Conservation (phyloP, 2,888 invertebrate genomes). For the Trichogramma evanescens region DNA sequence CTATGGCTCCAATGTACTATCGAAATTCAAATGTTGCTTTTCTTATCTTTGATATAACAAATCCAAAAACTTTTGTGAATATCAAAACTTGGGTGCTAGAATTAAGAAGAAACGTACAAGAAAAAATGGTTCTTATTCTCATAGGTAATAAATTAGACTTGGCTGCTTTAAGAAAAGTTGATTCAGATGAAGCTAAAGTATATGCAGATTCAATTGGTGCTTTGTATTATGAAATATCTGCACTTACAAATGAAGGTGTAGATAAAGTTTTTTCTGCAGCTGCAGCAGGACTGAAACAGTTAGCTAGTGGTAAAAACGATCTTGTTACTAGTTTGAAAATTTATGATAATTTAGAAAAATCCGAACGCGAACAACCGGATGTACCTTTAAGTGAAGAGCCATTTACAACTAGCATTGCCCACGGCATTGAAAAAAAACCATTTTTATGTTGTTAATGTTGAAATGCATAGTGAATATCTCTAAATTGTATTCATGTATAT, state of each 20-base stretch:
- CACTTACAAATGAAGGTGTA: constrained; percentile 68
- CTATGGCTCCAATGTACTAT: constrained; percentile 94
- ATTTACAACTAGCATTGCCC: constrained; percentile 55
- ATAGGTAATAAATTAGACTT: constrained; percentile 85
- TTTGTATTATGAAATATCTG: constrained; percentile 77
- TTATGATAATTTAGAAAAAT: constrained; percentile 52
- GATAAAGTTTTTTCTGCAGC: constrained; percentile 66
- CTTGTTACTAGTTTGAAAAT: constrained; percentile 48
- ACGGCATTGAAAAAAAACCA: constrained; percentile 57
- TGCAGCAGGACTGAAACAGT: constrained; percentile 56
- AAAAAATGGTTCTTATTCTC: constrained; percentile 69
- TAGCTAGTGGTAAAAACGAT: constrained; percentile 42
- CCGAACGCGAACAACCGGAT: constrained; percentile 37
- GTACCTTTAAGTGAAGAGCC: constrained; percentile 45
- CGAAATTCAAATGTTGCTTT: constrained; percentile 85
- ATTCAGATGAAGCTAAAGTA: constrained; percentile 62
- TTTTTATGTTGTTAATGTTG: constrained; percentile 57
- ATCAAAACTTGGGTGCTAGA: constrained; percentile 85
- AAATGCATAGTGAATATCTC: background rate
- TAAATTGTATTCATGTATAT: background rate
- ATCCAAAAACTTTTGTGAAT: constrained; percentile 64
- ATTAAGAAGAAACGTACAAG: constrained; percentile 68
- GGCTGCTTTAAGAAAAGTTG: constrained; percentile 56
- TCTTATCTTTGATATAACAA: constrained; percentile 79
- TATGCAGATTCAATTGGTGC: constrained; percentile 80